These are phyloP conservation scores for Perizoma flavofasciatum DNA, from an alignment of 2,888 invertebrate genomes.

Conservation along the genomic window DNA sequence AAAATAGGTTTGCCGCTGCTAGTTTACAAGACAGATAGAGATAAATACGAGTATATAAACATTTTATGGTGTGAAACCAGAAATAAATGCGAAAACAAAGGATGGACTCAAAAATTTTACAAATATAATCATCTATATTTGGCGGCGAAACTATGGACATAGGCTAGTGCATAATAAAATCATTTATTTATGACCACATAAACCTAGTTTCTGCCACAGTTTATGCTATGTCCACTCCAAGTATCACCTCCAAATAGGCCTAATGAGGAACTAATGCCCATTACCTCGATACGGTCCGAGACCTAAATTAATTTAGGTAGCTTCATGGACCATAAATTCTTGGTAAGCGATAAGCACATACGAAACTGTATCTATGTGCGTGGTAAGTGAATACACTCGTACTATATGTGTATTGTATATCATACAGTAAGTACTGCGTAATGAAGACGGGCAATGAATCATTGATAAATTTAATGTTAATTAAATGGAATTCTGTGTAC, in stretches of 20 bases:
- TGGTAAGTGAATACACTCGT: background rate
- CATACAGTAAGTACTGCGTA: no score
- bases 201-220: slow-evolving; percentile 9
- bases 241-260: slow-evolving; percentile 39
- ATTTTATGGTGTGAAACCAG: no score
- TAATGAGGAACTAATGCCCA: slow-evolving; percentile 56
- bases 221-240: slow-evolving; percentile 1
- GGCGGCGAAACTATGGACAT: no score
- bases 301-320: slow-evolving; percentile 57
- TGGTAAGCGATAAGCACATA: slow-evolving; percentile 35
- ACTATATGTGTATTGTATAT: background rate
- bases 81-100: no score
- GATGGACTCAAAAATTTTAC: no score
- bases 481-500: slow-evolving; percentile 18
- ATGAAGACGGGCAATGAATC: slow-evolving; percentile 13
- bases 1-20: no score
- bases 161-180: no score
- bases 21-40: no score
- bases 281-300: slow-evolving; percentile 45
- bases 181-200: background rate
- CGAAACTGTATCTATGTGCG: slow-evolving; percentile 7
- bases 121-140: no score
- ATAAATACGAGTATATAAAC: no score
- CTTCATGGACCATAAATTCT: slow-evolving; percentile 51
- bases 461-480: slow-evolving; percentile 5